phyloP scores from a whole-genome alignment of 53 echinoderm and acorn worm genomes.

The Luidia sarsii region DNA sequence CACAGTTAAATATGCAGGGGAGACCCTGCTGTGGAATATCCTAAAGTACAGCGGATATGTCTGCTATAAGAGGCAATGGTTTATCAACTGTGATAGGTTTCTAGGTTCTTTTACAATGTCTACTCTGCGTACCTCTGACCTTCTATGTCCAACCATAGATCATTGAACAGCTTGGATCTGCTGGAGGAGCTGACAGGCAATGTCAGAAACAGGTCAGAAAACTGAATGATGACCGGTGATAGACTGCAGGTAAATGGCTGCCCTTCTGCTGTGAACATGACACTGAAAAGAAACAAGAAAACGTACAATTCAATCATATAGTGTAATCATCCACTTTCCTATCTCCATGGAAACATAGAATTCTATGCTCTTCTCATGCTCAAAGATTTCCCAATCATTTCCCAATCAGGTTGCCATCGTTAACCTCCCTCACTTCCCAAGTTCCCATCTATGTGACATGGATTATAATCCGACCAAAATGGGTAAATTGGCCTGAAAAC shows the following conservation, averaged over 20 bases:
- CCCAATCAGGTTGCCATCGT: too few relatives aligned
- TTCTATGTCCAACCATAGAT: conserved; percentile 77
- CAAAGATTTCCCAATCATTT: too few relatives aligned
- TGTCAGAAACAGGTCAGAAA: conserved; percentile 88
- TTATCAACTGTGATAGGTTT: too few relatives aligned
- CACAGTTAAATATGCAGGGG: too few relatives aligned
- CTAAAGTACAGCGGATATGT: too few relatives aligned
- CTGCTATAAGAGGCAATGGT: too few relatives aligned
- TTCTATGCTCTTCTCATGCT: not conserved
- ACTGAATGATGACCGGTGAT: conserved; percentile 65
- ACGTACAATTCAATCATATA: not conserved
- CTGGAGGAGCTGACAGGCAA: conserved; percentile 63
- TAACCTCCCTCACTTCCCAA: too few relatives aligned
- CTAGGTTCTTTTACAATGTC: too few relatives aligned
- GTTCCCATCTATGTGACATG: too few relatives aligned
- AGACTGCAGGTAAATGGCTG: conserved; percentile 75
- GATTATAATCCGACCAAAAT: too few relatives aligned
- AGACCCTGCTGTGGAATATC: too few relatives aligned
- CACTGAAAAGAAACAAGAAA: conserved; percentile 46
- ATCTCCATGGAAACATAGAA: not conserved
- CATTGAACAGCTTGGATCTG: conserved; percentile 49
- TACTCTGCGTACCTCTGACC: conserved; percentile 54
- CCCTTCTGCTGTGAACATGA: conserved; percentile 74
- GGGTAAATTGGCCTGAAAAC: too few relatives aligned
- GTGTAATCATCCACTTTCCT: not conserved